Percentiles rank a stretch among this genome's conserved stretches.
Evolutionary conservation across 2,888 invertebrate species (phyloP).

Genomic region (Leptinotarsa rubiginosa): DNA sequence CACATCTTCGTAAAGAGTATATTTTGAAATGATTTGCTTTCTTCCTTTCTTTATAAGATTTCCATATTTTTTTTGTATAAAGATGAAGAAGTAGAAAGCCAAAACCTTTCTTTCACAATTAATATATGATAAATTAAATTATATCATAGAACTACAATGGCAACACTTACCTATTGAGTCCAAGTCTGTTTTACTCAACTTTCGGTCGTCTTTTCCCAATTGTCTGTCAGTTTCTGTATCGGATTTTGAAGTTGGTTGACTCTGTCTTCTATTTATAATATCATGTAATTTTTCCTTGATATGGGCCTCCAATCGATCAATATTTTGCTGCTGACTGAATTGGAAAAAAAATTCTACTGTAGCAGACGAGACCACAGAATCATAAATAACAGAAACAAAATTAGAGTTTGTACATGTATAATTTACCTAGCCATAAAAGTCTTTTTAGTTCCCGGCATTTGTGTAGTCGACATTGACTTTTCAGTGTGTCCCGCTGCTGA

Average conservation of each 20-base stretch:
- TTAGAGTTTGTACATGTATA: neutral
- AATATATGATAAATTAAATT: too few species aligned
- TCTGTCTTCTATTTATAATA: conserved; percentile 63
- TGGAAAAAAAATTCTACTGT: conserved; percentile 23
- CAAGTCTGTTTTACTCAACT: conserved; percentile 63
- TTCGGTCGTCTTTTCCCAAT: conserved; percentile 66
- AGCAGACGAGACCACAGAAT: neutral
- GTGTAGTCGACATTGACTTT: conserved; percentile 52
- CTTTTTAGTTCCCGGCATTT: conserved; percentile 51
- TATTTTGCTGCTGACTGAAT: conserved; percentile 59
- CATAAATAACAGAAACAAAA: neutral
- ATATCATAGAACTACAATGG: too few species aligned
- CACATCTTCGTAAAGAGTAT: too few species aligned
- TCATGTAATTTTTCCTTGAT: conserved; percentile 67
- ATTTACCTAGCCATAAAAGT: conserved; percentile 47
- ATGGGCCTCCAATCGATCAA: conserved; percentile 65
- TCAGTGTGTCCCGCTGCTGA: conserved; percentile 60
- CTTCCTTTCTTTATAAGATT: too few species aligned
- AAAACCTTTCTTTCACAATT: too few species aligned
- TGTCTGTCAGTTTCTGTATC: conserved; percentile 61
- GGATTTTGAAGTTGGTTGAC: conserved; percentile 57
- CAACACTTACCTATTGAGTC: conserved; percentile 56
- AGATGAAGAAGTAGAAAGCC: too few species aligned
- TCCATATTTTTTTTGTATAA: too few species aligned
- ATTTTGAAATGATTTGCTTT: too few species aligned